phyloP scores from a whole-genome alignment of 2,113 vertebrate species.

The Pampusana beccarii region DNA sequence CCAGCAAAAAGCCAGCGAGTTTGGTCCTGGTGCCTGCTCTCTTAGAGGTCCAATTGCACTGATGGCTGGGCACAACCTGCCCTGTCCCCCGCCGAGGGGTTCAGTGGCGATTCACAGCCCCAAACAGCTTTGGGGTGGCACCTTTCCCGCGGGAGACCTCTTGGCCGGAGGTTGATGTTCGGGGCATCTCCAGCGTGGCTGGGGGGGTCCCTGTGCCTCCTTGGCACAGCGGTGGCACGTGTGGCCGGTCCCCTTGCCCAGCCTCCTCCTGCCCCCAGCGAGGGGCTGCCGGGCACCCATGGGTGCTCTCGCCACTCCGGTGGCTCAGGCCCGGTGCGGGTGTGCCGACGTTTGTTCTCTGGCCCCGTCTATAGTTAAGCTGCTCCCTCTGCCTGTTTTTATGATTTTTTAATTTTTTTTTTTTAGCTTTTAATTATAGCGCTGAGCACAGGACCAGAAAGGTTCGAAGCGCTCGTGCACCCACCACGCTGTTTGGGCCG shows the following conservation, averaged over 20 bases:
- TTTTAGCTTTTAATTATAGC: constrained; percentile 43
- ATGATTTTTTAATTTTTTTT: no score
- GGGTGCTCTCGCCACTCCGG: not conserved
- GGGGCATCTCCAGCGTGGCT: not conserved
- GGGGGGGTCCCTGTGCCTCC: not conserved
- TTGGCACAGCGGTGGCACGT: accelerated
- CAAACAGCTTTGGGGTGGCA: not conserved
- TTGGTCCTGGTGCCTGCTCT: not conserved
- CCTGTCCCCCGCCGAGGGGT: not conserved
- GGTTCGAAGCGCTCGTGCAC: not conserved
- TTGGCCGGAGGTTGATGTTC: not conserved
- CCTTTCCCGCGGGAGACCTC: not conserved
- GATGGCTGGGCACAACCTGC: not conserved
- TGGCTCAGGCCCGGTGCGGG: not conserved
- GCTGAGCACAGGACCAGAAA: not conserved
- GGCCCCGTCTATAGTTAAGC: accelerated
- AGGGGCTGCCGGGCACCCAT: not conserved
- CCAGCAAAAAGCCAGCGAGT: not conserved
- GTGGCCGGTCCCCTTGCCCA: accelerated
- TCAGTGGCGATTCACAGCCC: not conserved
- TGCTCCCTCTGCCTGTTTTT: not conserved
- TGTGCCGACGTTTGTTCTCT: not conserved
- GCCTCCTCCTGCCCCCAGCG: not conserved
- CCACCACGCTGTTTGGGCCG: not conserved
- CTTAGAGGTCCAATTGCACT: accelerated